Conservation (phyloP, 1,140 invertebrate genomes). For the Trichonephila clavipes region DNA sequence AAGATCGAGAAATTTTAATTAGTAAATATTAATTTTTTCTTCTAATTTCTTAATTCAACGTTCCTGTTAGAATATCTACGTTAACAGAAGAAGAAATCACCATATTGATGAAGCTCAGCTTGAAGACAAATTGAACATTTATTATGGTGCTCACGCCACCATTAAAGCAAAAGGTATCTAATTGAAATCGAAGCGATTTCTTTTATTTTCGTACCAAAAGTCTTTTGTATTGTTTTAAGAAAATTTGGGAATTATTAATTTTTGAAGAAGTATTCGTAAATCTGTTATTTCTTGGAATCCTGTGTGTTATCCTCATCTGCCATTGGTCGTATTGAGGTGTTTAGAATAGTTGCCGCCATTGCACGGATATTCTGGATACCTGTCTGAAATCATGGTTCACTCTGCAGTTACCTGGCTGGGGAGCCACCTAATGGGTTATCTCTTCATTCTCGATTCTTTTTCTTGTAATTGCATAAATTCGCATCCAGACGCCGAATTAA, state of each 20-base stretch:
- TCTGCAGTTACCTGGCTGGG: background rate
- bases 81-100: background rate
- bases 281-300: constrained; percentile 17
- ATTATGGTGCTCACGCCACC: background rate
- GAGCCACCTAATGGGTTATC: constrained; percentile 9
- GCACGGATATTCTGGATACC: constrained; percentile 25
- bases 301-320: background rate
- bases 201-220: constrained; percentile 62
- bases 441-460: constrained; percentile 7
- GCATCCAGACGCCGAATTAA: background rate
- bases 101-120: constrained; percentile 14
- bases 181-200: constrained; percentile 54
- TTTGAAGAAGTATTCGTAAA: constrained; percentile 47
- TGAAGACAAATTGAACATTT: constrained; percentile 43
- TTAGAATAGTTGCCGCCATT: background rate
- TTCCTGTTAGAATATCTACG: background rate
- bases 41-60: constrained; percentile 6
- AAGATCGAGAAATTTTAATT: background rate
- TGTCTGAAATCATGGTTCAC: constrained; percentile 22
- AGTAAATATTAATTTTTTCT: background rate
- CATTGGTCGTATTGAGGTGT: background rate
- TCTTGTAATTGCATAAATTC: background rate
- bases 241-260: constrained; percentile 5
- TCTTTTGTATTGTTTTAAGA: constrained; percentile 60
- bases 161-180: constrained; percentile 52